Base-by-base conservation (phyloP, 2,797 vertebrate genomes). In the Danio kyathit region DNA sequence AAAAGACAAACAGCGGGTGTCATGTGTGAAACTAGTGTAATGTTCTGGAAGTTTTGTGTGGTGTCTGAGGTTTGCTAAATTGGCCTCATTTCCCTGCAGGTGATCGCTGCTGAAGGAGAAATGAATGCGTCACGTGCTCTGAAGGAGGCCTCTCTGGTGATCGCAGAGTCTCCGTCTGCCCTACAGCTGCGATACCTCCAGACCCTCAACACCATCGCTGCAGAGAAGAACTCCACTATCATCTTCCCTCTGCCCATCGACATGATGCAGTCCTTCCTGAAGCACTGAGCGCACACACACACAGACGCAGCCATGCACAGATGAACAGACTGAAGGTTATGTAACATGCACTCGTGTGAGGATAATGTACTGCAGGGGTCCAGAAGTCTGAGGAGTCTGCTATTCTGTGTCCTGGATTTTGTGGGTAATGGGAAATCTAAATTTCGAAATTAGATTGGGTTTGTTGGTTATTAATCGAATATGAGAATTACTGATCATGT, bases 201-300 rank as follows among this genome's bases (percentile, higher is more conserved):
- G 94, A 99, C 97, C 21, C 92, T 97, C 87, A 99, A 93, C 92
- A 99, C 97, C 88, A 98, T 99, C 1, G 97, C 97, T 0, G 96
- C 97, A 0, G 97, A 99, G 89, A 99, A 98, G 87, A 99, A 99
- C 89, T 99, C 97, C 78, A 99, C 97, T 74, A 99, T 98, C 54
- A 88, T 99, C 86, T 99, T 99, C 93, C 97, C 97, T 0, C 90
- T 99, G 91, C 98, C 98, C 43, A 92, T 99, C 19, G 96, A 99
- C 70, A 89, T 99, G 95, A 81, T 99, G 91, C 95, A 96, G n/a
- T 89, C 89, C 14, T 86, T 99, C 5, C 0, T 93, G 0, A 89
- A 91, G 19, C 70, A 0, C 14, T 91, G 74, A 93, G 65, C 10
- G 51, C 19, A 29, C 46, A 72, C 74, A 79, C 13, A 51, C 2